Conservation (phyloP, 2,113 vertebrate species). For the Bettongia penicillata region DNA sequence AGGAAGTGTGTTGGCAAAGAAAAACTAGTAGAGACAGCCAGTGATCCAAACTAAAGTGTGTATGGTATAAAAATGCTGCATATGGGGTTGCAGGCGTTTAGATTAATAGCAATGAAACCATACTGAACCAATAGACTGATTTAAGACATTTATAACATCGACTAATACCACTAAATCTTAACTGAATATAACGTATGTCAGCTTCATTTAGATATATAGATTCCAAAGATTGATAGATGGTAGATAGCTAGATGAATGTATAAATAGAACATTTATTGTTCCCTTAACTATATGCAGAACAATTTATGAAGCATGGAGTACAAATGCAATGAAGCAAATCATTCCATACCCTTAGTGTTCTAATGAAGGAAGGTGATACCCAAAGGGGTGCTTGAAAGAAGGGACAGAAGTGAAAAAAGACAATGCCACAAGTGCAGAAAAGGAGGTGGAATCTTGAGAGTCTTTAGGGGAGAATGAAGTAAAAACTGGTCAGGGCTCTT, state of each 20-base stretch:
- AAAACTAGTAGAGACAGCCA: background rate
- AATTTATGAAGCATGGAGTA: background rate
- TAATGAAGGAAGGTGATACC: background rate
- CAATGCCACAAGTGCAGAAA: background rate
- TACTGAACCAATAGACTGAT: background rate
- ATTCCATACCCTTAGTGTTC: background rate
- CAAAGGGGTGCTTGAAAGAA: background rate
- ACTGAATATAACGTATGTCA: background rate
- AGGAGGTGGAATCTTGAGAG: background rate
- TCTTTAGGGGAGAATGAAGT: background rate
- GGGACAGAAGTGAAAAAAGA: background rate
- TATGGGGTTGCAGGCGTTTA: background rate
- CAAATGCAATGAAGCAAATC: background rate
- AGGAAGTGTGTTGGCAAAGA: background rate
- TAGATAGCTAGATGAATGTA: background rate
- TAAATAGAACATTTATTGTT: background rate
- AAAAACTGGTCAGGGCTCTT: background rate
- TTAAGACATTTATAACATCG: background rate
- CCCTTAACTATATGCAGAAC: background rate
- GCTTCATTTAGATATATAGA: background rate
- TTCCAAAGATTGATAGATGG: background rate
- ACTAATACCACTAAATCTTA: background rate
- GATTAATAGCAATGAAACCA: background rate
- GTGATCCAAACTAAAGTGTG: background rate
- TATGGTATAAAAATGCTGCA: background rate